phyloP scores from a whole-genome alignment of 2,888 invertebrate genomes.

The Ichneumoninae sp. region DNA sequence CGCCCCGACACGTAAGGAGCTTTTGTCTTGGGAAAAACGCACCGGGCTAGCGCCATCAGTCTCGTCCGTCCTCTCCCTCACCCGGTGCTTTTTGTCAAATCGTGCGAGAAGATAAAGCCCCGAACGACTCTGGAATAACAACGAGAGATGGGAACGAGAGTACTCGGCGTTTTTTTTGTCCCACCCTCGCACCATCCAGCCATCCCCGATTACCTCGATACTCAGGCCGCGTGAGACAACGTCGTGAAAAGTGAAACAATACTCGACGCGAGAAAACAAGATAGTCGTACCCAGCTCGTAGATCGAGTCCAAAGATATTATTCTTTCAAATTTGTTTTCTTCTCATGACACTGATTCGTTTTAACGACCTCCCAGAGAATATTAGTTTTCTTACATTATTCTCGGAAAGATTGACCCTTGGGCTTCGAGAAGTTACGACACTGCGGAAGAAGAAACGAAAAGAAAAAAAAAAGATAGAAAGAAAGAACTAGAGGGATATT shows the following conservation, averaged over 20 bases:
- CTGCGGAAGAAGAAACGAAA: not conserved
- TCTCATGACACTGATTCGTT: conserved; percentile 50
- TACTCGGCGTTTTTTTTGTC: conserved; percentile 26
- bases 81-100: conserved; percentile 72
- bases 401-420: conserved; percentile 28
- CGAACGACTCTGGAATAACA: conserved; percentile 69
- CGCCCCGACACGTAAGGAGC: conserved; percentile 38
- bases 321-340: conserved; percentile 34
- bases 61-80: conserved; percentile 11
- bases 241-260: conserved; percentile 26
- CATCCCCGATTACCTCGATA: conserved; percentile 17
- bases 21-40: conserved; percentile 68
- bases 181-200: conserved; percentile 5
- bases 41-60: conserved; percentile 37
- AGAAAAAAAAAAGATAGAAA: conserved; percentile 17
- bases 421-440: conserved; percentile 17
- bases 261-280: conserved; percentile 21
- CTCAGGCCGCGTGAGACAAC: not conserved
- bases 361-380: conserved; percentile 10
- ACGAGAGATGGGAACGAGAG: conserved; percentile 63
- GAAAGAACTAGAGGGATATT: conserved; percentile 32
- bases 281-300: conserved; percentile 5
- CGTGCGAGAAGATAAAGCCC: conserved; percentile 77
- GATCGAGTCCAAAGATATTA: conserved; percentile 44
- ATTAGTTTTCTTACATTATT: conserved; percentile 26